Conservation (phyloP, 2,797 vertebrate species). For the Clarias pachynema region DNA sequence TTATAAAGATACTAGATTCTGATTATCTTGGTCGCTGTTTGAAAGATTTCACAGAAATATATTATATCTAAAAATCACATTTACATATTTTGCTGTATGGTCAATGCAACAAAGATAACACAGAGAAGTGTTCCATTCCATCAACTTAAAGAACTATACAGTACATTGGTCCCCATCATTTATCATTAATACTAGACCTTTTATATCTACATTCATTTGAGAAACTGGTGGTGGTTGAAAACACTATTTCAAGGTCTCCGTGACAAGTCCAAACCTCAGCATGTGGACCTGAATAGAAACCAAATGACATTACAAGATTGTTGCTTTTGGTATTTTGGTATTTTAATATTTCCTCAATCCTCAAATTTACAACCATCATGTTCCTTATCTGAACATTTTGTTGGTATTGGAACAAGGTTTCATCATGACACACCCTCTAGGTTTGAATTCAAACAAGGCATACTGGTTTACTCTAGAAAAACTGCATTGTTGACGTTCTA, state of each 20-base stretch:
- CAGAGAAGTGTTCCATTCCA: conserved; percentile 10
- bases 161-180: not conserved
- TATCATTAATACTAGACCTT: conserved; percentile 39
- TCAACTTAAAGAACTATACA: conserved; percentile 43
- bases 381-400: not conserved
- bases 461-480: conserved; percentile 71
- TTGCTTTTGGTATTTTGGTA: conserved; percentile 46
- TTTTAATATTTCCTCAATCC: too few species aligned
- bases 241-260: not conserved
- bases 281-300: conserved; percentile 73
- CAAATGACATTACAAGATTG: conserved; percentile 52
- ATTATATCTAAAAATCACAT: conserved; percentile 49
- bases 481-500: conserved; percentile 73
- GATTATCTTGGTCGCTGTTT: conserved; percentile 68
- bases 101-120: conserved; percentile 47
- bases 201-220: conserved; percentile 44
- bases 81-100: conserved; percentile 47
- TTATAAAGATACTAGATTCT: rapidly evolving
- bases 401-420: not conserved
- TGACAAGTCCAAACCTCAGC: conserved; percentile 60
- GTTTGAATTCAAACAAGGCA: conserved; percentile 63
- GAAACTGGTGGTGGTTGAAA: conserved; percentile 35
- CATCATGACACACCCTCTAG: conserved; percentile 55
- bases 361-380: not conserved
- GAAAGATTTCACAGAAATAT: conserved; percentile 69